Conservation (phyloP, 1,140 invertebrate genomes). For the Heterodera carotae region DNA sequence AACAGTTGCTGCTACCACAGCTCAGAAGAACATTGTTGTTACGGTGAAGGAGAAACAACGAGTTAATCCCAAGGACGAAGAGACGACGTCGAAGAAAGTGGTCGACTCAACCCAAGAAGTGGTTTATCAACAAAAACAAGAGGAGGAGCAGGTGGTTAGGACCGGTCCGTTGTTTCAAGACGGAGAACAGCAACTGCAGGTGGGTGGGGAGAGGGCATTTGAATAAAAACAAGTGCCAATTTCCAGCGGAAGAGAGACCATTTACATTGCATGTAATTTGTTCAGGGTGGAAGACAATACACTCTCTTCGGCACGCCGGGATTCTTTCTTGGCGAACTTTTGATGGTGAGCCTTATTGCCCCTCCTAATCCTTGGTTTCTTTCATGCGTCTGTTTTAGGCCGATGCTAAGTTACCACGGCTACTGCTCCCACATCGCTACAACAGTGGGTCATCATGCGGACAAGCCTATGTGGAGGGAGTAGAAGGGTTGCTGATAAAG, state of each 20-base stretch:
- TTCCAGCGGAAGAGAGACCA: not conserved
- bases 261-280: not conserved
- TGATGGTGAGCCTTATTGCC: not conserved
- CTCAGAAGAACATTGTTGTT: not conserved
- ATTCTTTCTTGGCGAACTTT: slow-evolving; percentile 9
- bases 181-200: not conserved
- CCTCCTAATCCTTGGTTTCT: not conserved
- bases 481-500: not conserved
- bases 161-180: not conserved
- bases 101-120: not conserved
- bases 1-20: not conserved
- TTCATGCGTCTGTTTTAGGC: not conserved
- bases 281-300: slow-evolving; percentile 1
- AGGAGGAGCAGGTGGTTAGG: not conserved
- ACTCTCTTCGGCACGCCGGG: not conserved
- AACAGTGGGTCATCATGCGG: not conserved
- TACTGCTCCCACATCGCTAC: slow-evolving; percentile 2
- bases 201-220: not conserved
- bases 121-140: not conserved
- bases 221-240: no score
- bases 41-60: not conserved
- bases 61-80: not conserved
- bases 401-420: slow-evolving; percentile 4
- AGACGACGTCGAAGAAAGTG: not conserved
- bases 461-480: not conserved